Base-by-base conservation (phyloP, 2,888 invertebrate genomes). In the Hydriomena furcata region DNA sequence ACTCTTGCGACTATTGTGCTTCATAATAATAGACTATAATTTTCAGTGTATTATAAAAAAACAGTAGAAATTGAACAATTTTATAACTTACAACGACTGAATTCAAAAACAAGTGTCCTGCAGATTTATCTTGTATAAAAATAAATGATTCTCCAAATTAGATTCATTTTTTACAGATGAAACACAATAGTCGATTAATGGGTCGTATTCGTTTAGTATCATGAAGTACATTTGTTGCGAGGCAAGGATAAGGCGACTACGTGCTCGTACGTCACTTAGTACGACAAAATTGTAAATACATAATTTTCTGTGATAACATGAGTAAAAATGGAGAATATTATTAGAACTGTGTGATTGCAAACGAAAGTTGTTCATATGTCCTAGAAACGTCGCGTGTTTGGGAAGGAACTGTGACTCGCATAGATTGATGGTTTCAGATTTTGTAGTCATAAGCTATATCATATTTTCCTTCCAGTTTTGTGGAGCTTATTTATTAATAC, bases 231-330 rank as follows among this genome's bases (percentile, higher is more conserved):
- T 82, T 82, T 74, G 79, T 82, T 81, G 76, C 82, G 78, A 82
- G 72, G 76, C 84, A 84, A 82, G 37, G 78, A 76, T 76, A 75
- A 81, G 78, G 77, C 43, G 43, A 43, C 59, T 77, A 80, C 77
- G 83, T n/a, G n/a, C n/a, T n/a, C n/a, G n/a, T 86, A 84, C 82
- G 77, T 78, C 82, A 86, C 80, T 78, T 82, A 82, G 84, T 84
- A 79, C 76, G 89, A 86, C 86, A 85, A 90, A 91, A 86, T 89
- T 91, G 91, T 91, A 91, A 86, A 91, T 91, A 91, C 87, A 91
- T 91, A 79, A 89, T 91, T 91, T 91, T 91, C 91, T 91, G 91
- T 91, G 91, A 91, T 91, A 91, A 91, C 88, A 90, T 86, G 84
- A 69, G 78, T 73, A 79, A 84, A 84, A 83, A 83, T 84, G 82